Evolutionary conservation across 2,888 invertebrate species (phyloP), one percentile per base, ranked within the genome.

Genomic region (Tachystola acroxantha): DNA sequence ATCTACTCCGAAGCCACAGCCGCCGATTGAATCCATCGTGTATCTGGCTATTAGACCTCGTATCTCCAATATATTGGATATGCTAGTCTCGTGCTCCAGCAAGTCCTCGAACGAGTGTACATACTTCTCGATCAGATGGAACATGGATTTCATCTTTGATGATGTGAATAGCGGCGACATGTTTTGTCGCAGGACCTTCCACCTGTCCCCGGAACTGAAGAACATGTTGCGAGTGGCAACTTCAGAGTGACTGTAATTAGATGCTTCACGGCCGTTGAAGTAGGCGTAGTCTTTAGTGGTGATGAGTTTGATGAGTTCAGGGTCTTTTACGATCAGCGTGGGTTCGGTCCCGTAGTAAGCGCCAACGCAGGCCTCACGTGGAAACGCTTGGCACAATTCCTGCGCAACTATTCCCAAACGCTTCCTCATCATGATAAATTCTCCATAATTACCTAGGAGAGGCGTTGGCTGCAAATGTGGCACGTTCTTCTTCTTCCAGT

Each of bases 141-240:
- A 82, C 81, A 81, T 82, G 10, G 61, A 72, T 40, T 66, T 79
- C 62, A 80, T 74, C 45, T 79, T 81, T 0, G 67, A 50, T 0
- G 73, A 64, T 0, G 81, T 64, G 45, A 80, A 84, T 0, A 80
- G 35, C 0, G 74, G 74, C 0, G 72, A 73, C 7, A 74, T 38
- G 35, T 77, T 75, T 43, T 79, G 80, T 0, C 82, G 52, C 1
- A 70, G 24, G 0, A 75, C 63, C 34, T 69, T 76, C 80, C 82
- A 81, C 1, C 48, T 42, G 42, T 80, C 73, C 0, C 82, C 82
- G 26, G 59, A 48, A 0, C 52, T 48, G 32, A 52, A 61, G 42
- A 80, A 78, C 1, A 81, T 40, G 22, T 62, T 71, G 20, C 49
- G 49, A 0, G 66, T 61, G 0, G 67, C 12, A 1, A 48, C 20